Conservation (phyloP, 2,113 vertebrate species). For the Hippocampus mohnikei region DNA sequence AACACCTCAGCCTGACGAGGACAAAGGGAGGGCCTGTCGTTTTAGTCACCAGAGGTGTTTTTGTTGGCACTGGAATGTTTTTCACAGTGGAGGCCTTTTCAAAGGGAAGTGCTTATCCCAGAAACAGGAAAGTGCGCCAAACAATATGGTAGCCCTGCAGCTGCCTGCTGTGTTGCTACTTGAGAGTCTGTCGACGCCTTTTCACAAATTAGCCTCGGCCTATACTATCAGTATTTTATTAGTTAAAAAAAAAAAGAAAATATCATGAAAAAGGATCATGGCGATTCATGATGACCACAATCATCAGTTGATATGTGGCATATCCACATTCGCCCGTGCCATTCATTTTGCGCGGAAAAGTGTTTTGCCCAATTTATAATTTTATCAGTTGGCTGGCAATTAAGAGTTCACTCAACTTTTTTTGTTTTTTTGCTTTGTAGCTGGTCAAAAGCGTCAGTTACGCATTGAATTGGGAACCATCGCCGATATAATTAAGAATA, state of each 20-base stretch:
- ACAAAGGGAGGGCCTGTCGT: conserved; percentile 58
- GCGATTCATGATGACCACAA: background rate
- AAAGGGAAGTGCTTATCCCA: conserved; percentile 67
- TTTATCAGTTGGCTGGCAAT: too few relatives aligned
- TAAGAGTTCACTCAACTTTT: too few relatives aligned
- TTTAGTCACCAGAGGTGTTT: conserved; percentile 72
- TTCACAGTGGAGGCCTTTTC: conserved; percentile 66
- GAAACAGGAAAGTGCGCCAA: conserved; percentile 77
- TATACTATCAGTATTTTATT: background rate
- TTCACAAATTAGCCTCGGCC: background rate
- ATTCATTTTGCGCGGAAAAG: too few relatives aligned
- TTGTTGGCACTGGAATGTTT: conserved; percentile 71
- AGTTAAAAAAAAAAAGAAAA: background rate
- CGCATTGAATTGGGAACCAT: too few relatives aligned
- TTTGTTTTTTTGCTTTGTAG: background rate
- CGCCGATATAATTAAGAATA: too few relatives aligned
- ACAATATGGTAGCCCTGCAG: conserved; percentile 61
- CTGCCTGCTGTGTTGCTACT: conserved; percentile 26
- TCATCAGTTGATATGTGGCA: too few relatives aligned
- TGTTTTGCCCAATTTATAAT: too few relatives aligned
- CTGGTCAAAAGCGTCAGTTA: background rate
- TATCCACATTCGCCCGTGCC: too few relatives aligned
- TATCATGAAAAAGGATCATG: background rate
- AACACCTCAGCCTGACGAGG: conserved; percentile 50
- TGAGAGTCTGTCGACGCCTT: conserved; percentile 21